phyloP scores from a whole-genome alignment of 2,888 invertebrate genomes.

The Bursaphelenchus okinawaensis region DNA sequence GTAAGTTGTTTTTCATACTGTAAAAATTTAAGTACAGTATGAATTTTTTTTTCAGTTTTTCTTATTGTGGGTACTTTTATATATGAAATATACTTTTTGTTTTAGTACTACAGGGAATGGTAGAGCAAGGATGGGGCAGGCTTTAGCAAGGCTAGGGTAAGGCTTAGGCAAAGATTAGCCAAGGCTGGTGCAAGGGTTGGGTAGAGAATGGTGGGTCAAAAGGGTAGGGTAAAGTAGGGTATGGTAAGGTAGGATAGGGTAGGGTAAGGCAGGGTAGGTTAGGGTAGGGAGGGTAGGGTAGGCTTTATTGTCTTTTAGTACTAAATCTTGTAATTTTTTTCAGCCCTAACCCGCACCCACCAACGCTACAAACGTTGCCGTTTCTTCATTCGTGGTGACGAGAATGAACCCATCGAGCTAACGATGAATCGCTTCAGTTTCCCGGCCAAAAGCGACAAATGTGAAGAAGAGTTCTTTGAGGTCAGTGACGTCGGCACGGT shows the following conservation, averaged over 20 bases:
- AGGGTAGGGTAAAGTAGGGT: too few species aligned
- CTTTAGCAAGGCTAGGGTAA: too few species aligned
- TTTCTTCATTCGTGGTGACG: conserved; percentile 37
- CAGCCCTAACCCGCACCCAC: conserved; percentile 28
- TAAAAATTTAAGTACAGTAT: too few species aligned
- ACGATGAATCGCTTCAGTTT: conserved; percentile 32
- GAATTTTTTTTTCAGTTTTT: background rate
- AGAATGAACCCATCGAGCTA: conserved; percentile 37
- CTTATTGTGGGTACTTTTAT: too few species aligned
- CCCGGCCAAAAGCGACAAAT: conserved; percentile 28
- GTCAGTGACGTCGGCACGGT: conserved; percentile 38
- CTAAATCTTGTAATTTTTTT: background rate
- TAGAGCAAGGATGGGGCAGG: too few species aligned
- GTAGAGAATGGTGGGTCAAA: background rate
- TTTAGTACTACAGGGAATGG: too few species aligned
- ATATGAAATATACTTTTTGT: too few species aligned
- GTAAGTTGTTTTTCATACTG: conserved; percentile 8
- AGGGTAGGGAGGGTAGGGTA: too few species aligned
- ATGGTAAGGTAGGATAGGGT: too few species aligned
- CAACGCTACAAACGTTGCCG: conserved; percentile 41
- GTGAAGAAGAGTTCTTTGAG: conserved; percentile 37
- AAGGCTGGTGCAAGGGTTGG: background rate
- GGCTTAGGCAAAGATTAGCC: conserved; percentile 1
- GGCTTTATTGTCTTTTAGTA: background rate
- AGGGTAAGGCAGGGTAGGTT: too few species aligned